Base-by-base conservation (phyloP, 2,113 vertebrate species). In the Tympanuchus pallidicinctus region DNA sequence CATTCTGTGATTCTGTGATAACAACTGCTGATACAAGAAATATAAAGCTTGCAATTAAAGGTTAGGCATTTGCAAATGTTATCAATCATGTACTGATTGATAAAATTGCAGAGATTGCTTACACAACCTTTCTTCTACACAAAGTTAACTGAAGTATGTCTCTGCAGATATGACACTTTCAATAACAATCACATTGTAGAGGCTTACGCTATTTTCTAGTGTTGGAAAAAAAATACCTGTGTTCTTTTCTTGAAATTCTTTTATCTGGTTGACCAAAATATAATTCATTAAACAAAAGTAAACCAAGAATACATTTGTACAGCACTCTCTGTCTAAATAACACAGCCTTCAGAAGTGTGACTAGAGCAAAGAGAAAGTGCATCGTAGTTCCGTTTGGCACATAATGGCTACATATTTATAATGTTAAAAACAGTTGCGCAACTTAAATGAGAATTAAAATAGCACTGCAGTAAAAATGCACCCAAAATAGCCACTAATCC, bases 401-500 rank as follows among this genome's bases (percentile, higher is more conserved):
- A 34, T 16, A 52, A 91, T 75, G 47, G 76, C 30, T 45, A 74
- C 25, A 71, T 11, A 2, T 86, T 96, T 94, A 65, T 74, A 83
- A 57, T 47, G 92, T 73, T 43, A 38, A 71, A 92, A 94, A 72
- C 7, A 32, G 40, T 86, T 94, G 61, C 0, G 0, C 60, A 91
- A 92, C 38, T 77, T 82, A 82, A 94, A 72, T 50, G 56, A 88
- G 42, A 64, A 85, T 83, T 59, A 52, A 81, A 88, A 88, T 90
- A 96, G 89, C n/a, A 64, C 48, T 56, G 21, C 34, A 64, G 87
- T 67, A 91, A 96, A 93, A 96, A 91, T 81, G 60, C 47, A 83
- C 40, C n/a, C 27, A 90, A 91, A 95, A 94, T 93, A 97, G 43
- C 61, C 50, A 40, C 56, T 74, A 81, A 95, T 95, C 56, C 69